Percentiles rank a stretch among this genome's conserved stretches.
Evolutionary conservation across 2,888 invertebrate species (phyloP).

Genomic region (Melanostoma scalare): DNA sequence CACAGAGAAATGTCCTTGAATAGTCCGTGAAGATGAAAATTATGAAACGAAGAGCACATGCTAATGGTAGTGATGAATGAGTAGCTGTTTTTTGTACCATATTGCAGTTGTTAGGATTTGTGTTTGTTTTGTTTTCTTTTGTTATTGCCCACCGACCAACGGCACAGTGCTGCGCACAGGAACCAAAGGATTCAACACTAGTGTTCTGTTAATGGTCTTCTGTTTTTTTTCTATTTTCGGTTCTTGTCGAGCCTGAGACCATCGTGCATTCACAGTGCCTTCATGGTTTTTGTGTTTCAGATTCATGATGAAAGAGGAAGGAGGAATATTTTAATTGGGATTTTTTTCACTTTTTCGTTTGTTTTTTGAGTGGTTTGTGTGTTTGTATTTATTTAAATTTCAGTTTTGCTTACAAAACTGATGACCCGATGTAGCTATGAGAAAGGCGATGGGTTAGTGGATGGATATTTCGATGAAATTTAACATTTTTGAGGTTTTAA

Average conservation of each 20-base stretch:
- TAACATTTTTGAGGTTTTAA: conserved; percentile 19
- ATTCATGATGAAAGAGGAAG: conserved; percentile 9
- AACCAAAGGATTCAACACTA: conserved; percentile 29
- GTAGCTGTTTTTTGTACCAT: conserved; percentile 18
- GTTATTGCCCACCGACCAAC: background rate
- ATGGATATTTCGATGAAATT: background rate
- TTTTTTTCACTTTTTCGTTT: conserved; percentile 47
- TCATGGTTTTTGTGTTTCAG: conserved; percentile 11
- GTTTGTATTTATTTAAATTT: background rate
- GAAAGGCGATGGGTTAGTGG: conserved; percentile 21
- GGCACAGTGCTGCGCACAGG: conserved; percentile 2
- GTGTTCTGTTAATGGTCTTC: conserved; percentile 43
- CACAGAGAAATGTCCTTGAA: conserved; percentile 44
- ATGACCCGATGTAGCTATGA: conserved; percentile 24
- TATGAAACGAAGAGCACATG: conserved; percentile 54
- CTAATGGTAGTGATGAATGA: conserved; percentile 49
- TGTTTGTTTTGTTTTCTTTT: conserved; percentile 16
- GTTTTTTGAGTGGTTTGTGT: conserved; percentile 44
- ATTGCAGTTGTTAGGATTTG: conserved; percentile 41
- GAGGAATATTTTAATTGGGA: conserved; percentile 65
- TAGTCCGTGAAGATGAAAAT: conserved; percentile 50
- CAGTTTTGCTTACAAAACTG: conserved; percentile 12
- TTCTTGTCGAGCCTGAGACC: background rate
- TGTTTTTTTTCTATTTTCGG: conserved; percentile 6
- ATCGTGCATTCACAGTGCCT: background rate